phyloP scores from a whole-genome alignment of 1,140 invertebrate genomes.

The Solenopsis fugax region DNA sequence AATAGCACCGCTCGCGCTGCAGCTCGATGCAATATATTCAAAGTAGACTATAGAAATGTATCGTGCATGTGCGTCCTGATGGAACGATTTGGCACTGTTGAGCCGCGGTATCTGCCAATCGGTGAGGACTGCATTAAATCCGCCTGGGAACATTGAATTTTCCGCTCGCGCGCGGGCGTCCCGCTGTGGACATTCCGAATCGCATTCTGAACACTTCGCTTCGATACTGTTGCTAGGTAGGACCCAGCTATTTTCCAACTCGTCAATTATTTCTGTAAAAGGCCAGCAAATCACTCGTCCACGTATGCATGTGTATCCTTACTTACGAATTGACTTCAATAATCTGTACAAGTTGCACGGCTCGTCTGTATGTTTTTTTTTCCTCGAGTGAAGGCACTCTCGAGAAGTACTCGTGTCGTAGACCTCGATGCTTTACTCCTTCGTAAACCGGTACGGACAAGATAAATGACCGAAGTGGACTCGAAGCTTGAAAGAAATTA shows the following conservation, averaged over 20 bases:
- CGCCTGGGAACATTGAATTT: constrained; percentile 73
- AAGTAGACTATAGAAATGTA: constrained; percentile 62
- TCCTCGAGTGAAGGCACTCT: not conserved
- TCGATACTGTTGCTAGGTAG: constrained; percentile 16
- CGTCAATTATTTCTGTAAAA: constrained; percentile 20
- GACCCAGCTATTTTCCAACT: not conserved
- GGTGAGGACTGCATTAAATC: constrained; percentile 75
- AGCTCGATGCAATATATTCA: constrained; percentile 66
- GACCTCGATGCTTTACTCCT: not conserved
- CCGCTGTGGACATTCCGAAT: constrained; percentile 39
- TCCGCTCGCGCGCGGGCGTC: constrained; percentile 51
- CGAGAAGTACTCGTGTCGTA: not conserved
- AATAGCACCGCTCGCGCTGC: constrained; percentile 30
- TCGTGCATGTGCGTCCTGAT: constrained; percentile 63
- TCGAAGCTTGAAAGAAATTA: constrained; percentile 43
- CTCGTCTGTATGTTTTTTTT: not conserved
- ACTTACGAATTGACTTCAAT: not conserved
- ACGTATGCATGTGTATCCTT: not conserved
- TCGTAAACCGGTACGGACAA: constrained; percentile 41
- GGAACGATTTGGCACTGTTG: constrained; percentile 74
- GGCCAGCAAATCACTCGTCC: not conserved
- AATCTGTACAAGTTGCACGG: not conserved
- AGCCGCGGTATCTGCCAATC: constrained; percentile 75
- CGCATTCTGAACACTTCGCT: constrained; percentile 13
- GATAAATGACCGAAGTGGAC: constrained; percentile 42